Percentiles rank a stretch among this genome's conserved stretches.
Evolutionary conservation across 2,888 invertebrate genomes (phyloP).

Genomic region (Nymphalis c-album): DNA sequence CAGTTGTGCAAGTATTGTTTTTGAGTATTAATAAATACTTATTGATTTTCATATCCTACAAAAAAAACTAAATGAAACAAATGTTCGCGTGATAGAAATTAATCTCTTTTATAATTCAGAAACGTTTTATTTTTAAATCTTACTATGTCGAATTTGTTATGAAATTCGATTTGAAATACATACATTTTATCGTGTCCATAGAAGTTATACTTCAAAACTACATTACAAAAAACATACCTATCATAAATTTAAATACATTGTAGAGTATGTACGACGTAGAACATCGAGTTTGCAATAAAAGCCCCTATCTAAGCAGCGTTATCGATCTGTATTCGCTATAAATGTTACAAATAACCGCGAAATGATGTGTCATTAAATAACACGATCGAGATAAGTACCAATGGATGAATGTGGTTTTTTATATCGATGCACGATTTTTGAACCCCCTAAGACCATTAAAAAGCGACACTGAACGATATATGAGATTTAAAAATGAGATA

Average conservation of each 20-base stretch:
- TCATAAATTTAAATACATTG: not conserved
- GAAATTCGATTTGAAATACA: no score
- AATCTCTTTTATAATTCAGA: no score
- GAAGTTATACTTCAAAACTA: no score
- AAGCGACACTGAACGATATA: conserved; percentile 55
- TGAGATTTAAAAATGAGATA: conserved; percentile 72
- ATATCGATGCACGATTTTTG: conserved; percentile 60
- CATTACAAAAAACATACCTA: no score
- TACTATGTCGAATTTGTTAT: no score
- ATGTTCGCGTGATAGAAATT: no score
- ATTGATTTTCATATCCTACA: no score
- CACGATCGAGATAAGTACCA: conserved; percentile 73
- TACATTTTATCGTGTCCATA: no score
- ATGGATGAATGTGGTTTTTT: conserved; percentile 78
- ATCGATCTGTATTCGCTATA: conserved; percentile 63
- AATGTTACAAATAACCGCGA: conserved; percentile 79
- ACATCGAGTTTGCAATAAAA: conserved; percentile 24
- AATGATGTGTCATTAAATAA: conserved; percentile 79
- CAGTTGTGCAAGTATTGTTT: no score
- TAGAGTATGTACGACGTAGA: conserved; percentile 6
- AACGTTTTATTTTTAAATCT: no score
- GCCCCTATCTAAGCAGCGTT: conserved; percentile 64
- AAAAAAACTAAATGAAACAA: no score
- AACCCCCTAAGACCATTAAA: conserved; percentile 70
- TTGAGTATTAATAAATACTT: no score